Percentiles rank a stretch among this genome's conserved stretches.
phyloP scores from a whole-genome alignment of 2,888 invertebrate genomes.

The Phyllotreta cruciferae region DNA sequence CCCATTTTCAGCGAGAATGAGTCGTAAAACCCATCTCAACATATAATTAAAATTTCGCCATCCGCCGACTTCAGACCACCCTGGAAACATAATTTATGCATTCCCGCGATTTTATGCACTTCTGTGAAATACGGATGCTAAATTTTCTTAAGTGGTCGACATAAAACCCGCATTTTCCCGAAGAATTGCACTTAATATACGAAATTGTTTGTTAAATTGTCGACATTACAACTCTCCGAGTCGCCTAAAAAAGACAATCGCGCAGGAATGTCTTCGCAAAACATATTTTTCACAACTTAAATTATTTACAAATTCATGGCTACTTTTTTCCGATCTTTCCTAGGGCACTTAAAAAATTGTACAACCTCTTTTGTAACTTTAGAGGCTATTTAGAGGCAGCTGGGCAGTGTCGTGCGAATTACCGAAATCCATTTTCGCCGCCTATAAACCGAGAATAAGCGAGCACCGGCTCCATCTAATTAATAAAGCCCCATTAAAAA shows the following conservation, averaged over 20 bases:
- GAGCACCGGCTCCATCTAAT: constrained; percentile 45
- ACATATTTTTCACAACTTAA: too few relatives aligned
- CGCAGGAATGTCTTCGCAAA: neutral
- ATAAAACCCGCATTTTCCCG: constrained; percentile 13
- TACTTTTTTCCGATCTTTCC: too few relatives aligned
- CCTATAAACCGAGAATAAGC: constrained; percentile 36
- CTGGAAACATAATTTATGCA: constrained; percentile 37
- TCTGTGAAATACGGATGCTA: constrained; percentile 30
- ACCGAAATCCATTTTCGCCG: constrained; percentile 40
- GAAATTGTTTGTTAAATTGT: constrained; percentile 3
- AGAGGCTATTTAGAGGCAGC: constrained; percentile 4
- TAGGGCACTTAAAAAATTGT: too few relatives aligned
- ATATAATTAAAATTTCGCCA: constrained; percentile 45
- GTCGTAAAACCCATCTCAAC: constrained; percentile 40
- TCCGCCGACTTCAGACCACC: constrained; percentile 41
- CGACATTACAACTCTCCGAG: constrained; percentile 6
- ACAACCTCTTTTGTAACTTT: too few relatives aligned
- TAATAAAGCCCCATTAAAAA: constrained; percentile 53
- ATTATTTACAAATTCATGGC: too few relatives aligned
- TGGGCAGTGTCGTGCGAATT: constrained; percentile 11
- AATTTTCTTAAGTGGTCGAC: constrained; percentile 20
- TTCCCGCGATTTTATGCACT: constrained; percentile 27
- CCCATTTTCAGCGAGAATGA: constrained; percentile 39
- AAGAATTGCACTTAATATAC: constrained; percentile 5
- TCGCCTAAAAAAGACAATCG: neutral